Percentiles rank a stretch among this genome's conserved stretches.
phyloP scores from a whole-genome alignment of 2,888 invertebrate species.

The Andrena minutula region DNA sequence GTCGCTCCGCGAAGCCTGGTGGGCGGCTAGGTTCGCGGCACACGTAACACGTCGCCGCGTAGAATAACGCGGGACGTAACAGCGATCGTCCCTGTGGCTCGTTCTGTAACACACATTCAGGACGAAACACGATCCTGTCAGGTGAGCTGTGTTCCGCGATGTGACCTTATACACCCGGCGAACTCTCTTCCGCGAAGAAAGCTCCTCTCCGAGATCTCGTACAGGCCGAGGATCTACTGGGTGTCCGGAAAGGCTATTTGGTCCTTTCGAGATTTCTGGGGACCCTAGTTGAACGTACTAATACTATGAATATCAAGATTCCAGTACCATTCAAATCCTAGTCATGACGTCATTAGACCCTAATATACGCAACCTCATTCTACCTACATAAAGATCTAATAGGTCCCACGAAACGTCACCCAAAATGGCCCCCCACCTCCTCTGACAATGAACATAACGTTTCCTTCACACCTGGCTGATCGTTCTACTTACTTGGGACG shows the following conservation, averaged over 20 bases:
- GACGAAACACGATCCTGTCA: slow-evolving; percentile 64
- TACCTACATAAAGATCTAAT: not conserved
- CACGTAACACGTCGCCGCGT: slow-evolving; percentile 49
- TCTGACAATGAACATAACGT: slow-evolving; percentile 3
- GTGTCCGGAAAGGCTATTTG: slow-evolving; percentile 11
- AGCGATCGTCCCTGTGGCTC: slow-evolving; percentile 26
- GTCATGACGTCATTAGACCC: no score
- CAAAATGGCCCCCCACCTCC: not conserved
- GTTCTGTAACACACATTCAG: slow-evolving; percentile 46
- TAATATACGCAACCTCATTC: no score
- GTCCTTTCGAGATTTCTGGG: not conserved
- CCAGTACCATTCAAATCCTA: no score
- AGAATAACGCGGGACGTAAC: slow-evolving; percentile 53
- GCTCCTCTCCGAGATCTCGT: slow-evolving; percentile 34
- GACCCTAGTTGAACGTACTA: no score
- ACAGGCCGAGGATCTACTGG: slow-evolving; percentile 25
- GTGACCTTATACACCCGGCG: slow-evolving; percentile 60
- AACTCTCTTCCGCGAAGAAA: slow-evolving; percentile 68
- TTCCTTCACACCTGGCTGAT: not conserved
- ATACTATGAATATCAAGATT: no score
- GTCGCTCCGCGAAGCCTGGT: slow-evolving; percentile 38
- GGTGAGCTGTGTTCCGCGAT: slow-evolving; percentile 47
- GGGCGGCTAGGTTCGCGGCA: slow-evolving; percentile 36
- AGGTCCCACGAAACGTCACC: not conserved
- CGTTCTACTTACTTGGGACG: slow-evolving; percentile 23